Percentiles rank a stretch among this genome's conserved stretches.
Conservation (phyloP, 2,113 vertebrate species). For the Pollimyrus isidori region DNA sequence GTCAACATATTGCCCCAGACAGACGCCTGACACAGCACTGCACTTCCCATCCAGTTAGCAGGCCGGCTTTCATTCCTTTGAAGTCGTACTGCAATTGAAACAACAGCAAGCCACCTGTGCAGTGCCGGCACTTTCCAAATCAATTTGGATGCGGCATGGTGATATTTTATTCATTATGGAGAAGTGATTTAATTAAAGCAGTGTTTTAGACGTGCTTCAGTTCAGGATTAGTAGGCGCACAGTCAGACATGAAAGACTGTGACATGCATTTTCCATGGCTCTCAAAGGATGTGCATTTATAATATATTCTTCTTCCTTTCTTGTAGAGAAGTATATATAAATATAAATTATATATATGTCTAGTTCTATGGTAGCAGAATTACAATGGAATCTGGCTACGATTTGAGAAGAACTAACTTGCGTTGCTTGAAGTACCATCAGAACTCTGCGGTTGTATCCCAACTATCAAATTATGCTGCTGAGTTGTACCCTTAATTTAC, state of each 20-base stretch:
- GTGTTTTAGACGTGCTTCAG: not conserved
- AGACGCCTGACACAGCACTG: not conserved
- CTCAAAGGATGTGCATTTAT: slow-evolving; percentile 1
- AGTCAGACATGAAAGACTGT: not conserved
- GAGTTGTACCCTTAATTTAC: not conserved
- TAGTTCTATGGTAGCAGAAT: not conserved
- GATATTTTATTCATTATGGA: not conserved
- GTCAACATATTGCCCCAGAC: not conserved
- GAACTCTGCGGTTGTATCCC: not conserved
- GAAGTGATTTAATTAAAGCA: not conserved
- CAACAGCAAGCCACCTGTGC: not conserved
- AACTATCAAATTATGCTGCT: not conserved
- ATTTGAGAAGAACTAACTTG: not conserved
- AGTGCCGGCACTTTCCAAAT: not conserved
- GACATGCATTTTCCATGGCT: not conserved
- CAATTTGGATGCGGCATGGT: not conserved
- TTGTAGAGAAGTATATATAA: not conserved
- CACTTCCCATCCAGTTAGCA: not conserved
- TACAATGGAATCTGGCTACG: not conserved
- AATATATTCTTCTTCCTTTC: not conserved
- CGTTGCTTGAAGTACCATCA: not conserved
- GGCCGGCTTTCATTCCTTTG: not conserved
- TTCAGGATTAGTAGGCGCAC: not conserved
- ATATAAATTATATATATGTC: not conserved
- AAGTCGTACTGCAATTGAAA: not conserved